phyloP scores from a whole-genome alignment of 1,140 invertebrate species.

The Cataglyphis hispanica region DNA sequence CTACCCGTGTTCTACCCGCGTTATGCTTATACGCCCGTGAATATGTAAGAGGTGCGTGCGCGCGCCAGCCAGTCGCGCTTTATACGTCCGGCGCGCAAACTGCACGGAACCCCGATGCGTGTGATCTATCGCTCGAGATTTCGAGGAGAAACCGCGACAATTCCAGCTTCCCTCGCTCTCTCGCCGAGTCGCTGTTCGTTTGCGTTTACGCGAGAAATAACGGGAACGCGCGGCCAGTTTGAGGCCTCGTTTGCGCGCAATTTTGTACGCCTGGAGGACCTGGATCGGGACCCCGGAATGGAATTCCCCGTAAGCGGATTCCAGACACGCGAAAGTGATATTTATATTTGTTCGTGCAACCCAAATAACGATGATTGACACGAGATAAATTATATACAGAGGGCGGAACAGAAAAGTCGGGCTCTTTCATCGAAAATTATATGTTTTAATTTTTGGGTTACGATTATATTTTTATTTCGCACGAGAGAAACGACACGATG shows the following conservation, averaged over 20 bases:
- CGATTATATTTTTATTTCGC: slow-evolving; percentile 4
- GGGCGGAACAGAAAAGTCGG: neutral
- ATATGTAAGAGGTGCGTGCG: slow-evolving; percentile 76
- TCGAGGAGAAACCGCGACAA: slow-evolving; percentile 8
- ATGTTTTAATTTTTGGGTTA: neutral
- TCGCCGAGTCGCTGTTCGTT: neutral
- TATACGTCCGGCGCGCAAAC: slow-evolving; percentile 67
- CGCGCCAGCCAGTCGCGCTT: slow-evolving; percentile 51
- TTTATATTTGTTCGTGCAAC: neutral
- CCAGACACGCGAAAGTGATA: slow-evolving; percentile 16
- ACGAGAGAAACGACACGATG: neutral
- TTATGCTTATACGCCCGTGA: slow-evolving; percentile 83
- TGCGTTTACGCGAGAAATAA: slow-evolving; percentile 6
- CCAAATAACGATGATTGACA: slow-evolving; percentile 15
- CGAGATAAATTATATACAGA: neutral
- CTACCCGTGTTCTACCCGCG: slow-evolving; percentile 85
- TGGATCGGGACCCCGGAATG: neutral
- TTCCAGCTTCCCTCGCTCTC: neutral
- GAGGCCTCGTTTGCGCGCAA: slow-evolving; percentile 58
- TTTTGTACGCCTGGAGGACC: slow-evolving; percentile 59
- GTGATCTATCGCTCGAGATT: slow-evolving; percentile 72
- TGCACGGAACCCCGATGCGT: slow-evolving; percentile 50
- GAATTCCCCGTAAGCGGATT: neutral
- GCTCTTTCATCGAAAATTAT: slow-evolving; percentile 25
- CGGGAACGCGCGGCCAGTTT: neutral